Percentiles rank a stretch among this genome's conserved stretches.
phyloP scores from a whole-genome alignment of 2,113 vertebrate species.

The Rhinoptilus africanus region DNA sequence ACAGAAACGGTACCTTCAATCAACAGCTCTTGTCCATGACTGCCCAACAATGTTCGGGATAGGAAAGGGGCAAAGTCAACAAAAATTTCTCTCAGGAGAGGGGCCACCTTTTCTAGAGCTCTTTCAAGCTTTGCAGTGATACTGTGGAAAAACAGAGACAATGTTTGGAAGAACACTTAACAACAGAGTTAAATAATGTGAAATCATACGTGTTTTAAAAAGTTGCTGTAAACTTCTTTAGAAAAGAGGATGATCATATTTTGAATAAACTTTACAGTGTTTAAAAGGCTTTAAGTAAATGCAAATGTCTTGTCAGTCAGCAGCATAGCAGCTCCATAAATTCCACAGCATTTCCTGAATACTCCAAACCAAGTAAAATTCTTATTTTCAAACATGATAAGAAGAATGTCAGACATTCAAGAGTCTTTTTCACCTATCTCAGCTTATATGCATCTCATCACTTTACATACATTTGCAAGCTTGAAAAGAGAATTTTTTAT shows the following conservation, averaged over 20 bases:
- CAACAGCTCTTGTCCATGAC: constrained; percentile 95
- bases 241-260: not conserved
- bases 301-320: not conserved
- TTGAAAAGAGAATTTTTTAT: not conserved
- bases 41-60: constrained; percentile 93
- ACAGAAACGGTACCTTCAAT: constrained; percentile 94
- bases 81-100: constrained; percentile 95
- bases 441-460: not conserved
- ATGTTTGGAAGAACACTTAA: constrained; percentile 39
- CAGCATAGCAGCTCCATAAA: not conserved
- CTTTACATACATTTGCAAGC: not conserved
- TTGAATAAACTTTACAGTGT: not conserved
- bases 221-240: not conserved
- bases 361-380: not conserved
- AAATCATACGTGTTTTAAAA: not conserved
- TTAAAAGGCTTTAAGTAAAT: not conserved
- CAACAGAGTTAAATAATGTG: not conserved
- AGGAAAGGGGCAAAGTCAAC: constrained; percentile 98
- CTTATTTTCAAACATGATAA: not conserved
- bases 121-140: constrained; percentile 97
- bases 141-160: constrained; percentile 76
- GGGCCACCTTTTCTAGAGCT: constrained; percentile 95
- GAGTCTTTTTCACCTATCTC: not conserved
- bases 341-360: not conserved
- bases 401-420: not conserved